Evolutionary conservation across 2,113 vertebrate genomes (phyloP).

Genomic region (Spea bombifrons): DNA sequence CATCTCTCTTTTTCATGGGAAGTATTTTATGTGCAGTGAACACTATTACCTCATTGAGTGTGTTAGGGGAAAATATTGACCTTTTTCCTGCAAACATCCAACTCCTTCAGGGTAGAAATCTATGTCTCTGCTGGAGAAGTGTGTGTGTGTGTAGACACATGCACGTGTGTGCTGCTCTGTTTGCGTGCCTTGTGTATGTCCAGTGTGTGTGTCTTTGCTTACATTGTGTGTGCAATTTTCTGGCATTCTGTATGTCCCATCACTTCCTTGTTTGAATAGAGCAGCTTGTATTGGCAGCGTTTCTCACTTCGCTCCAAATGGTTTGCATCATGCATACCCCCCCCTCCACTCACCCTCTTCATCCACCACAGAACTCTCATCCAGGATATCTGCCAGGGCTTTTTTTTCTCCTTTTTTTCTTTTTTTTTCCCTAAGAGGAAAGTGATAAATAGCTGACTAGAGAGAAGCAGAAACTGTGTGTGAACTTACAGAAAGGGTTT

Average conservation of each 20-base stretch:
- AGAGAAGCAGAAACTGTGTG: conserved; percentile 76
- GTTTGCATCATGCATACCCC: conserved; percentile 97
- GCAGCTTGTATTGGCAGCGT: conserved; percentile 94
- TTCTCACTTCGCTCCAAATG: conserved; percentile 92
- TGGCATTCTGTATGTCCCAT: conserved; percentile 98
- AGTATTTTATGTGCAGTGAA: conserved; percentile 85
- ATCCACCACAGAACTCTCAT: conserved; percentile 69
- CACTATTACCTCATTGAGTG: conserved; percentile 90
- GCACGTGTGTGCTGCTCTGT: conserved; percentile 18
- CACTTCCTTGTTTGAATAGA: conserved; percentile 93
- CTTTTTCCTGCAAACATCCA: conserved; percentile 90
- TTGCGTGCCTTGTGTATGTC: conserved; percentile 40
- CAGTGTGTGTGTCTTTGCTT: not conserved
- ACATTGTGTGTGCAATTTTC: conserved; percentile 61
- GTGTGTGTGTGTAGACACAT: conserved; percentile 47
- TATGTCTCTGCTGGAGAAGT: conserved; percentile 76
- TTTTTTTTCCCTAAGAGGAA: conserved; percentile 61
- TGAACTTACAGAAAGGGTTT: conserved; percentile 64
- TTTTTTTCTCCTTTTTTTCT: conserved; percentile 48
- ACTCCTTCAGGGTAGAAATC: conserved; percentile 72
- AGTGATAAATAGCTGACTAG: conserved; percentile 79
- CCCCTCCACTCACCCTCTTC: conserved; percentile 69
- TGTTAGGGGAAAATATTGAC: conserved; percentile 98
- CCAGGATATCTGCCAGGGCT: conserved; percentile 75
- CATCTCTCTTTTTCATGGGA: conserved; percentile 80